phyloP scores from a whole-genome alignment of 92 coral and sea anemone genomes.

The Palythoa grandis region DNA sequence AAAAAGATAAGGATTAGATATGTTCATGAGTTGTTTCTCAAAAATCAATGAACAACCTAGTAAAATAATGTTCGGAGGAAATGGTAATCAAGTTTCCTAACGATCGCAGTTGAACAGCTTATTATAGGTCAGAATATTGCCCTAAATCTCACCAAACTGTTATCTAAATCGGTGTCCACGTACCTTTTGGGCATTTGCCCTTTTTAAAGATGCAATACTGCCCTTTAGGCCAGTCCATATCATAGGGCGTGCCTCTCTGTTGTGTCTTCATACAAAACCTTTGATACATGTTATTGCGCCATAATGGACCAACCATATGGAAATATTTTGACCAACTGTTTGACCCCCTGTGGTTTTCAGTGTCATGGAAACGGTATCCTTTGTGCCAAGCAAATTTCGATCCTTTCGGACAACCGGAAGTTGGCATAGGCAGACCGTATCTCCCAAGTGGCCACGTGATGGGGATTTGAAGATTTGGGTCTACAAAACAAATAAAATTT shows the following conservation, averaged over 20 bases:
- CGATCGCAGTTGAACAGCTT: no score
- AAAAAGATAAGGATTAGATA: no score
- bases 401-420: not conserved
- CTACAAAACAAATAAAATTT: not conserved
- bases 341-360: constrained; percentile 22
- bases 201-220: no score
- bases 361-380: constrained; percentile 57
- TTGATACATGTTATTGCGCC: constrained; percentile 40
- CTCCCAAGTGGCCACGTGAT: constrained; percentile 66
- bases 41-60: no score
- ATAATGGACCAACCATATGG: constrained; percentile 30
- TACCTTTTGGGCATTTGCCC: constrained; percentile 57
- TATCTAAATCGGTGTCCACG: no score
- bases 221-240: no score
- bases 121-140: no score
- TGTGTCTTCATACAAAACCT: not conserved
- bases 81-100: no score
- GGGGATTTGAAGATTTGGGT: constrained; percentile 45
- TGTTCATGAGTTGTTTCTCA: no score
- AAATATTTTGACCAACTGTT: constrained; percentile 47
- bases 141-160: no score
- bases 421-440: constrained; percentile 67
- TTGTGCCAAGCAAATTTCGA: constrained; percentile 50
- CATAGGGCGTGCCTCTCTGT: no score
- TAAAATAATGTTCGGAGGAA: no score